Base-by-base conservation (phyloP, 2,888 invertebrate genomes). In the Ypsolopha scabrella region DNA sequence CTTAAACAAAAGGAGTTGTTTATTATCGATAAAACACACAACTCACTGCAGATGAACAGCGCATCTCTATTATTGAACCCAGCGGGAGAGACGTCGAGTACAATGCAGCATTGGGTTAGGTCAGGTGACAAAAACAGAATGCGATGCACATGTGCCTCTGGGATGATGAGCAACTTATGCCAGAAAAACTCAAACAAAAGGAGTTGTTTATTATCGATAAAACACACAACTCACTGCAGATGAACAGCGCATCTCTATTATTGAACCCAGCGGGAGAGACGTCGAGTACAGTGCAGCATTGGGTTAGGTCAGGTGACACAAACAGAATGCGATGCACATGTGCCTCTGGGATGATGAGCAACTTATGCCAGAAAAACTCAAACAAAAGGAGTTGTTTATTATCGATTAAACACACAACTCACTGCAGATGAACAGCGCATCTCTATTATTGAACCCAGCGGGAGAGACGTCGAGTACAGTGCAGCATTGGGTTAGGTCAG, bases 401-500 rank as follows among this genome's bases (percentile, higher is more conserved):
- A 46, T 46, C 45, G 45, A 46, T 24, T 13, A 39, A 39, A 37
- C 37, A 37, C 9, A 37, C 9, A 37, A 6, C 6, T 14, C 41
- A 11, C 13, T 11, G 13, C 41, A 41, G 14, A 41, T 41, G n/a
- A n/a, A n/a, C n/a, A n/a, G n/a, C n/a, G n/a, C n/a, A 67, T 65
- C 72, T 60, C 80, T 77, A 68, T 11, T 41, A 45, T 46, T 8
- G 36, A 53, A 61, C 64, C 57, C 67, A 60, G 69, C 70, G 68
- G 72, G 74, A 74, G 72, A 60, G 59, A 57, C 56, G 59, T 76
- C 82, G 83, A 82, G 81, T 83, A 83, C 75, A 75, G 68, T 36
- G 65, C 76, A n/a, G n/a, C n/a, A n/a, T 82, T 82, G 80, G 72
- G 80, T 75, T 72, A 82, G 83, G 81, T 85, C 83, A 83, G 83